Evolutionary conservation across 2,797 vertebrate species (phyloP), one percentile per base, ranked within the genome.

Genomic region (Sebastes itinus): DNA sequence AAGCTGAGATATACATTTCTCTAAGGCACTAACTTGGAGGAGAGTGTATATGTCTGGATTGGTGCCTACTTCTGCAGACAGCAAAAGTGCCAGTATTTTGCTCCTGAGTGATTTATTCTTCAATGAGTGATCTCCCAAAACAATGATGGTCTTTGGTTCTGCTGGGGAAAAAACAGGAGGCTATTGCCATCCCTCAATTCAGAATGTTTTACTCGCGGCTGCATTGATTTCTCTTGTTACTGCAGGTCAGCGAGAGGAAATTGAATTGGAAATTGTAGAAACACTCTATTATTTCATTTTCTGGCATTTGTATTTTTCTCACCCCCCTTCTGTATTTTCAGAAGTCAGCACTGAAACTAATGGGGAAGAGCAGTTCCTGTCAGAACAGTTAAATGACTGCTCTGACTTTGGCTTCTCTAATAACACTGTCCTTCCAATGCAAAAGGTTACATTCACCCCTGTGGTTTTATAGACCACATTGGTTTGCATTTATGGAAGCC

Each of bases 221-320:
- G 84, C 92, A 94, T 94, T 94, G 94, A 95, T 96, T 95, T 94
- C 89, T 92, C 84, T 89, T 92, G 85, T 94, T 93, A 91, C 93
- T 89, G 86, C 91, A 88, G 94, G 94, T 95, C 95, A 95, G 87
- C 27, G 33, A 59, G 79, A 94, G 93, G 92, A 96, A 94, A 95
- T 94, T 94, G 91, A 95, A 95, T 94, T 95, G 92, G 92, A 95
- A 94, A 93, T 94, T 88, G 87, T 90, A 85, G 90, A 91, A 95
- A 94, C 93, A 81, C 82, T 93, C 86, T 90, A 89, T 95, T 94
- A 92, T 95, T 94, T 94, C 77, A 91, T 94, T 90, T 93, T 92
- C 77, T 92, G 74, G 64, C 83, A 88, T 94, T 95, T 93, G 64
- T 91, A 54, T 85, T 82, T 83, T 84, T 83, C 27, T 46, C 25